Percentiles rank a stretch among this genome's conserved stretches.
Conservation (phyloP, 2,113 vertebrate genomes). For the Malurus alboscapulatus region DNA sequence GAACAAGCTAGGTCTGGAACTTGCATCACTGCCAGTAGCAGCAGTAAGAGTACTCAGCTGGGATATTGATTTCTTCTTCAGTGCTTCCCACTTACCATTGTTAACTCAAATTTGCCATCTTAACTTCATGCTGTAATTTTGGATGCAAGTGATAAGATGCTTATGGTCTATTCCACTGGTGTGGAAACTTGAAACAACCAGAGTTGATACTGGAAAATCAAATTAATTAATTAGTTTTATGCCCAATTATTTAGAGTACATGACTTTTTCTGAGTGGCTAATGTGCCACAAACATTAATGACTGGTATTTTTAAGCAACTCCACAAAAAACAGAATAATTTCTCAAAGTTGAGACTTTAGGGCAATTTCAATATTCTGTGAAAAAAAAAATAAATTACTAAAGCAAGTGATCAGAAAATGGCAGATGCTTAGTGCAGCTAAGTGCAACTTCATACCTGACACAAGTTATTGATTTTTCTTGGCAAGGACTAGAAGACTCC, state of each 20-base stretch:
- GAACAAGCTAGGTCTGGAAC: not conserved
- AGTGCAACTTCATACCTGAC: not conserved
- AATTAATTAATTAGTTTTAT: not conserved
- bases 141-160: not conserved
- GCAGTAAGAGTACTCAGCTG: not conserved
- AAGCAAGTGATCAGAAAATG: not conserved
- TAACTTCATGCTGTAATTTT: not conserved
- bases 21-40: not conserved
- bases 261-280: not conserved
- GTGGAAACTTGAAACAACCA: not conserved
- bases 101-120: not conserved
- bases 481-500: not conserved
- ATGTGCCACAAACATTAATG: not conserved
- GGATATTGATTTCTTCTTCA: not conserved
- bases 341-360: not conserved
- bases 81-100: not conserved
- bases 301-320: not conserved
- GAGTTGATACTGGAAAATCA: not conserved
- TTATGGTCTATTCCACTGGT: not conserved
- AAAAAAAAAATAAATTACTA: not conserved
- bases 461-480: not conserved
- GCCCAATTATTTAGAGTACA: not conserved
- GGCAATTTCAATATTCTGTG: not conserved
- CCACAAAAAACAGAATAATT: not conserved
- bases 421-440: not conserved